Evolutionary conservation across 2,113 vertebrate genomes (phyloP), one percentile per base, ranked within the genome.

Genomic region (Brachirus orientalis): DNA sequence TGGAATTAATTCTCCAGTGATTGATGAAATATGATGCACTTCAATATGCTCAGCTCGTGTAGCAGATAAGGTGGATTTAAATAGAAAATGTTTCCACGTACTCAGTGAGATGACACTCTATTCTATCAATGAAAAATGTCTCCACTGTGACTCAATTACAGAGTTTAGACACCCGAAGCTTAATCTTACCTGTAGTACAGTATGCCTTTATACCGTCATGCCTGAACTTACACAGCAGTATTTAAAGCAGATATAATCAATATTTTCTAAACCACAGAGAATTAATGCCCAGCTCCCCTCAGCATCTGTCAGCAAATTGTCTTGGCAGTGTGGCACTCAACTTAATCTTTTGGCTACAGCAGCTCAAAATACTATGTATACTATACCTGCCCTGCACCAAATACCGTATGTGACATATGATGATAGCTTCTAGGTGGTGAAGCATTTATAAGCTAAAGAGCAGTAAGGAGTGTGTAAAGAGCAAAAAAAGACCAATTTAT

Each of bases 1-100:
- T 72, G 69, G 63, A 84, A 82, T 75, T 70, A 67, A 86, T 84
- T 78, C 51, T 51, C 63, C n/a, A 66, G 79, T 76, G 77, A 87
- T 79, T 74, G 65, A 81, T 85, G 69, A 65, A 79, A 77, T 81
- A 60, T 48, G 72, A 44, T 72, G 43, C 66, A 35, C 66, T 79
- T 45, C 73, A 68, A 83, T 87, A 77, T 59, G 65, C 51, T 33
- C 35, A 57, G 65, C 13, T 54, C 62, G 46, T 6, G 50, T 22
- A 40, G 83, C 62, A 64, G 60, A 77, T 61, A 66, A 76, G 65
- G 33, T 69, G 58, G 77, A 78, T 63, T 62, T 54, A 75, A 82
- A 79, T 79, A 67, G 72, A 69, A 72, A 67, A 58, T 58, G 50
- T 33, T 63, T 52, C 71, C 50, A 63, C 47, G 55, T 41, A 40